Base-by-base conservation (phyloP, 2,888 invertebrate species). In the Cerastis leucographa region DNA sequence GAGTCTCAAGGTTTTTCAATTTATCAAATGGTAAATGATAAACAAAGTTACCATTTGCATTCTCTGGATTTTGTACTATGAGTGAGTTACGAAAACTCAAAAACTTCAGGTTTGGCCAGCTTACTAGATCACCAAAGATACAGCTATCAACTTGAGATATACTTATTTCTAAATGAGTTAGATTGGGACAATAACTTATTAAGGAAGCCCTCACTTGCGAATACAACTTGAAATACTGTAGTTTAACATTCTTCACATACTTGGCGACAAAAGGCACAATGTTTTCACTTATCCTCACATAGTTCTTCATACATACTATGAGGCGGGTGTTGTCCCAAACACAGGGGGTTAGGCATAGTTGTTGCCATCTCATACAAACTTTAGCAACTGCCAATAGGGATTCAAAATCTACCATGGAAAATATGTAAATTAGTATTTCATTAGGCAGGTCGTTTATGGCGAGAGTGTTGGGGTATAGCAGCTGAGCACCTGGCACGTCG, bases 141-240 rank as follows among this genome's bases (percentile, higher is more conserved):
- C 96, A 96, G 88, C 96, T 96, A 89, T 97, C 96, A 75, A 97
- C 96, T 92, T 96, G 97, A 85, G 97, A 97, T 93, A 97, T 97
- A 89, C 96, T 96, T 93, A 97, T 97, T 95, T 97, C 97, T 95
- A 97, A 89, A 89, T 96, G 96, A 89, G 97, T 97, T 86, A 97
- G 90, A 90, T 97, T 97, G 71, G 97, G 97, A 85, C 97, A 97
- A 89, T 96, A 95, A 84, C 94, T 96, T 87, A 96, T 96, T 74
- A 97, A 90, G 87, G 97, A 96, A 89, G 94, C 90, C 90, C 97
- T 94, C 74, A 97, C 95, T 92, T 97, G 96, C 86, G 96, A 95
- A 93, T 97, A 97, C 89, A 97, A 93, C 89, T 97, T 97, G 87
- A 97, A 97, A 94, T 97, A 97, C 94, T 97, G 97, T 85, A 97